Base-by-base conservation (phyloP, 23 tunicate genomes). In the Ciona savignyi region DNA sequence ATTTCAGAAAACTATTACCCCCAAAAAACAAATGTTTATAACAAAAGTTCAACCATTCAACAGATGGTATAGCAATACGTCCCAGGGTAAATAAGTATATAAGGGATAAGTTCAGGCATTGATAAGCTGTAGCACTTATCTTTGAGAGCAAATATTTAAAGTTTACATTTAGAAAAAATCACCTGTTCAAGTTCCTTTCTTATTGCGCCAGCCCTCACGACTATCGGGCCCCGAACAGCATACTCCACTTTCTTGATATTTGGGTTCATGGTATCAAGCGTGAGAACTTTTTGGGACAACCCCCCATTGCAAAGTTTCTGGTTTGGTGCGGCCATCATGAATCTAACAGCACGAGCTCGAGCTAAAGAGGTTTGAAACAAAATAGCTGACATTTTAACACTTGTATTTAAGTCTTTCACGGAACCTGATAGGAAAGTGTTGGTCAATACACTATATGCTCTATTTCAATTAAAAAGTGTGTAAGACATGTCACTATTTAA, bases 211-310 rank as follows among this genome's bases (percentile, higher is more conserved):
- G 99, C 95, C 29, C 84, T 33, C 0, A 87, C 88, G n/a, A 94
- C 98, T 29, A 87, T 87, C 0, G 99, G 99, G 0, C 99, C 99
- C 1, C 99, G 75, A 1, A 94, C 99, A 0, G 99, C 99, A 74
- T 94, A 94, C 65, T 94, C 89, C 74, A 94, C 99, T 74, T 87
- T 87, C 51, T 94, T 94, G 6, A 94, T 86, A 66, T 86, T 66
- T 33, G 78, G 86, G 33, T 94, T 94, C 99, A 94, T 94, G 33
- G 75, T 64, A 34, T 87, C 95, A 25, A 82, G 23, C 9, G 86
- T 94, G 2, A 94, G 74, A 51, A 93, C 81, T 81, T 93, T 93
- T 27, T 56, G 67, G 61, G 56, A 33, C 30, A 75, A 78, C 24
- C 32, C 70, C 1, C 78, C 78, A 66, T 66, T 81, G 28, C 30